Percentiles rank a stretch among this genome's conserved stretches.
These are phyloP conservation scores for Patella vulgata DNA, from an alignment of 1,140 invertebrate species.

Conservation along the genomic window DNA sequence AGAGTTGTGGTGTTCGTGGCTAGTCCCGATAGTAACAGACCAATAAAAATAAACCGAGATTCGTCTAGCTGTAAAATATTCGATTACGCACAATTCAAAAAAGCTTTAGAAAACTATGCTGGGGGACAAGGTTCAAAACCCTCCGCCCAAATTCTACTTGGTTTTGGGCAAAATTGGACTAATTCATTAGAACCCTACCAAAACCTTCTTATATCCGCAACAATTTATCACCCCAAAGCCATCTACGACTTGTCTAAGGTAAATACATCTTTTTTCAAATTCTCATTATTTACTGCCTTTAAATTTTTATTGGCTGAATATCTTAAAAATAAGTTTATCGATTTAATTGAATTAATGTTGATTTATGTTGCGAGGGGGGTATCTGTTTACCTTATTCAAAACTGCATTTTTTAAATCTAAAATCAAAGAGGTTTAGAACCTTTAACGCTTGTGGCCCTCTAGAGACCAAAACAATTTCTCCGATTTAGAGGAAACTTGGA, in stretches of 20 bases:
- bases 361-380: too few species aligned
- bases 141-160: conserved; percentile 31
- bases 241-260: conserved; percentile 27
- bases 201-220: conserved; percentile 36
- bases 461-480: too few species aligned
- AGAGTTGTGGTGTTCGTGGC: conserved; percentile 32
- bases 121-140: conserved; percentile 29
- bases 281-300: background rate
- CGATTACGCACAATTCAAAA: conserved; percentile 36
- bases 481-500: too few species aligned
- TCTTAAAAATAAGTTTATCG: too few species aligned
- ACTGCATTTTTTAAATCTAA: too few species aligned
- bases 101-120: conserved; percentile 25
- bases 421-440: too few species aligned
- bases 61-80: conserved; percentile 30
- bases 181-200: conserved; percentile 14
- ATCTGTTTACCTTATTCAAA: too few species aligned
- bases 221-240: conserved; percentile 28
- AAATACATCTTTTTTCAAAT: conserved; percentile 18
- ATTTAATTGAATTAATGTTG: too few species aligned
- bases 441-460: too few species aligned
- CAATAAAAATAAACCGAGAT: conserved; percentile 28
- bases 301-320: background rate
- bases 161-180: conserved; percentile 40
- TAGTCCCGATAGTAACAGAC: conserved; percentile 12